Evolutionary conservation across 2,888 invertebrate genomes (phyloP), one percentile per base, ranked within the genome.

Genomic region (Epirrita christyi): DNA sequence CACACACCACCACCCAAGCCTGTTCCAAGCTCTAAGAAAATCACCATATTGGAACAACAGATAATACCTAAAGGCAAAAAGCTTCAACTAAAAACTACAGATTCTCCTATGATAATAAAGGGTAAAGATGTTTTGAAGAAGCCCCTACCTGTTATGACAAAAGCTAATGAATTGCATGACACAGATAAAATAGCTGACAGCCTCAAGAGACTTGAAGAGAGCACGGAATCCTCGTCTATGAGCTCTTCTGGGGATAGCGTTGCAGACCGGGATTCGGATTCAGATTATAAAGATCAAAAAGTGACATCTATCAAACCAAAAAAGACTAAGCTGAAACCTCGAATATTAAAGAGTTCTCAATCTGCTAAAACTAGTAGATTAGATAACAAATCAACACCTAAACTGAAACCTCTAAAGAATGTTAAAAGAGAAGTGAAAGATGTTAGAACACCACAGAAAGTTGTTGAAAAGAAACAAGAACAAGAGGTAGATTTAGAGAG

Each of bases 221-320:
- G 89, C 78, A 85, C 82, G 73, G 89, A 94, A 76, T 83, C 93
- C 50, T 85, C 92, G 47, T 88, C 90, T 7, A 74, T 80, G 37
- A 91, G 89, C 68, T 88, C 91, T 49, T 88, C 92, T 40, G 93
- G 92, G 61, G 93, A 93, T 15, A 94, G 94, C 71, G 78, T 85
- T 48, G 92, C 93, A 43, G 94, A 94, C 55, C 92, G 94, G 75
- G 94, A 94, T 70, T 93, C 94, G 29, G 94, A 94, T 84, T 94
- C 94, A 60, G 93, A 93, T 68, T 93, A 94, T 57, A 93, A 92
- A 70, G 93, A 93, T 51, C 77, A 81, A 56, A 88, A 82, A 69
- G 86, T 88, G 52, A 74, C 74, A 36, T 70, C 85, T 46, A 57
- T 81, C 4, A 81, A 85, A 62, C 61, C 81, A n/a, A 85, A 78